These are phyloP conservation scores for Agonum fuliginosum DNA, from an alignment of 2,888 invertebrate species.

Conservation along the genomic window DNA sequence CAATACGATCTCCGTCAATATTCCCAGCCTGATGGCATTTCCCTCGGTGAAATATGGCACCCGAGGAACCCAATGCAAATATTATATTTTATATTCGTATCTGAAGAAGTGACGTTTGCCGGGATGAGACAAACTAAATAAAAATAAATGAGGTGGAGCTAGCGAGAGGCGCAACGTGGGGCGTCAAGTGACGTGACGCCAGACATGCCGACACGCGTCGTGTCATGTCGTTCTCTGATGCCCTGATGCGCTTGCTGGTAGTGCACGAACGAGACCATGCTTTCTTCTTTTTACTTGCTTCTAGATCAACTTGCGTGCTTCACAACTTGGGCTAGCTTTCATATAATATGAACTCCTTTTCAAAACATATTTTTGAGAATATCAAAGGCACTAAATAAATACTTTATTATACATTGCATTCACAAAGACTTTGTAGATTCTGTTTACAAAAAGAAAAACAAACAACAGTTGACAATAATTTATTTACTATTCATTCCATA, in stretches of 20 bases:
- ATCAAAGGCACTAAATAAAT: slow-evolving; percentile 15
- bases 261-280: neutral
- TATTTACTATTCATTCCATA: too few relatives aligned
- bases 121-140: slow-evolving; percentile 57
- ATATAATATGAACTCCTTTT: slow-evolving; percentile 7
- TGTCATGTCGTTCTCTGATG: neutral
- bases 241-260: neutral
- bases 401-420: neutral
- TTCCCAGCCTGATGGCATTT: slow-evolving; percentile 49
- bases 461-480: too few relatives aligned
- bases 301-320: slow-evolving; percentile 24
- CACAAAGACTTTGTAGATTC: neutral
- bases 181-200: slow-evolving; percentile 24
- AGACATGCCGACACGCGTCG: slow-evolving; percentile 10
- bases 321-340: neutral
- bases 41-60: slow-evolving; percentile 53
- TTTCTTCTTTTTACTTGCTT: slow-evolving; percentile 26
- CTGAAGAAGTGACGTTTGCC: slow-evolving; percentile 54
- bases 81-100: slow-evolving; percentile 59
- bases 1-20: slow-evolving; percentile 58
- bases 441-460: too few relatives aligned
- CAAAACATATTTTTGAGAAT: slow-evolving; percentile 20
- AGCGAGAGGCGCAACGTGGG: neutral
- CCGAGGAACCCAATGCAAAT: slow-evolving; percentile 56
- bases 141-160: slow-evolving; percentile 49